Conservation (phyloP, 2,113 vertebrate species). For the Arizona elegans region DNA sequence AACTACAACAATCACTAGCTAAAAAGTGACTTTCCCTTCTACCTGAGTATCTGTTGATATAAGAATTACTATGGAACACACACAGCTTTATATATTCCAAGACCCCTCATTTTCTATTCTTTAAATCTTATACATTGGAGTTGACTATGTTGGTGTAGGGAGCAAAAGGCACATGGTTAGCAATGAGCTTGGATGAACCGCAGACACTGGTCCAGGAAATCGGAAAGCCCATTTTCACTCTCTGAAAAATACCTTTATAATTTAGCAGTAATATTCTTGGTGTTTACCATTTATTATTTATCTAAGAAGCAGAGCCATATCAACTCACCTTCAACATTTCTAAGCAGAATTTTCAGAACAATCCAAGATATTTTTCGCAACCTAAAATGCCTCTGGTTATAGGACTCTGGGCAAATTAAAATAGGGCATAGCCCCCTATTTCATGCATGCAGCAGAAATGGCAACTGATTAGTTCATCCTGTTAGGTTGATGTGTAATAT, state of each 20-base stretch:
- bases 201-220: background rate
- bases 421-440: background rate
- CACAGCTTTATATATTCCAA: background rate
- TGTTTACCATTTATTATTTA: background rate
- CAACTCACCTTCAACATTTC: background rate
- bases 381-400: background rate
- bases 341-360: background rate
- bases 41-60: background rate
- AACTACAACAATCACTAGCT: background rate
- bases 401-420: background rate
- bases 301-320: background rate
- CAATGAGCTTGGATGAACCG: background rate
- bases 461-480: constrained; percentile 56
- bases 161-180: background rate
- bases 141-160: background rate
- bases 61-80: background rate
- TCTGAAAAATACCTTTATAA: background rate
- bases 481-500: constrained; percentile 38
- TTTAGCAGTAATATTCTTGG: background rate
- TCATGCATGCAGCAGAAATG: constrained; percentile 33
- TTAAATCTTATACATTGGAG: background rate
- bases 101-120: background rate
- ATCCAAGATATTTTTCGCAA: background rate
- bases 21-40: background rate
- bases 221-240: background rate